Percentiles rank a stretch among this genome's conserved stretches.
Evolutionary conservation across 2,888 invertebrate species (phyloP).

Genomic region (Artemia sinica): DNA sequence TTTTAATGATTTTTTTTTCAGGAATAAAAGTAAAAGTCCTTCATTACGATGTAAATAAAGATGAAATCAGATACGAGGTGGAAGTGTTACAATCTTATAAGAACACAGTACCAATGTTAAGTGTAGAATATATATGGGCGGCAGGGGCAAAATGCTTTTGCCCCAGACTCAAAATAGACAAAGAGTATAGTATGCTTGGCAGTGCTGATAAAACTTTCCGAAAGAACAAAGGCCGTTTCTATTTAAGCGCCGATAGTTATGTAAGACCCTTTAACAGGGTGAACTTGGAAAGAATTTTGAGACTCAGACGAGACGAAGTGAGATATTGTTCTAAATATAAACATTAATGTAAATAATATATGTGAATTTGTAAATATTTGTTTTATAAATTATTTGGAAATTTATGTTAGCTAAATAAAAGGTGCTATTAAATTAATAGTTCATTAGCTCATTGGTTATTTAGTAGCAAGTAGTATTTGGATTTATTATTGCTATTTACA

Average conservation of each 20-base stretch:
- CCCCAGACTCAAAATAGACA: constrained; percentile 25
- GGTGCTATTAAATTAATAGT: no score
- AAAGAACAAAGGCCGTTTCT: constrained; percentile 26
- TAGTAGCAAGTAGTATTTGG: no score
- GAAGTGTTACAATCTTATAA: constrained; percentile 28
- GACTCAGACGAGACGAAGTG: constrained; percentile 26
- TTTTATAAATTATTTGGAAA: no score
- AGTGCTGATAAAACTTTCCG: constrained; percentile 24
- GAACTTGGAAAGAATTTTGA: constrained; percentile 25
- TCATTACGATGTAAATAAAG: constrained; percentile 24
- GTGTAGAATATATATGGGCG: constrained; percentile 27
- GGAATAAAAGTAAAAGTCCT: constrained; percentile 25
- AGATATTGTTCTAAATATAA: constrained; percentile 25
- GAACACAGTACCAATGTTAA: constrained; percentile 27
- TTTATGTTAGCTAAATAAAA: no score
- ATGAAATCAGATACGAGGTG: constrained; percentile 27
- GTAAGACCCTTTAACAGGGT: constrained; percentile 25
- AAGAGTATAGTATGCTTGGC: constrained; percentile 28
- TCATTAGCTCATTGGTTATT: no score
- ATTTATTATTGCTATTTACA: no score
- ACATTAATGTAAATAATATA: background rate
- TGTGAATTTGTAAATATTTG: background rate
- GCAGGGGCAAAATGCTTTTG: constrained; percentile 24
- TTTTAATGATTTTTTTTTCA: constrained; percentile 16
- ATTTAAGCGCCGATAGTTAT: constrained; percentile 26